Percentiles rank a stretch among this genome's conserved stretches.
Evolutionary conservation across 37 sponge, comb jelly and placozoan genomes (phyloP).

Genomic region (Geodia barretti): DNA sequence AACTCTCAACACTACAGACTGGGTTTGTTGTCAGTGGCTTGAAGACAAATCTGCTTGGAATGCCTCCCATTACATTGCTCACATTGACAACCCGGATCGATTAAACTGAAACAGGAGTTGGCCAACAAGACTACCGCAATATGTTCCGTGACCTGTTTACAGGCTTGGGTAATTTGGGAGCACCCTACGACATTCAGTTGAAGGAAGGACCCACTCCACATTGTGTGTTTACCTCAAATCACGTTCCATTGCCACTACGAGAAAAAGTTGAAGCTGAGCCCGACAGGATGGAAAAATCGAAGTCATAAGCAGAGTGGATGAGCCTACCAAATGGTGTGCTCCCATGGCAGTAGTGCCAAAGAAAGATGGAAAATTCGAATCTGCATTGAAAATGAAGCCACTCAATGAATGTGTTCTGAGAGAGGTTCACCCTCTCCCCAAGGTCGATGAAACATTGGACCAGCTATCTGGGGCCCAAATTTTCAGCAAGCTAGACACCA

Average conservation of each 20-base stretch:
- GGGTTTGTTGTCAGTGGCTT: conserved; percentile 44
- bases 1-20: neutral
- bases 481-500: conserved; percentile 54
- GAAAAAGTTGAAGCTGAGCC: conserved; percentile 30
- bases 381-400: too few species aligned
- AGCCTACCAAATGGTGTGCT: conserved; percentile 54
- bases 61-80: conserved; percentile 47
- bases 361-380: conserved; percentile 22
- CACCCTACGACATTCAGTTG: conserved; percentile 25
- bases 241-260: conserved; percentile 21
- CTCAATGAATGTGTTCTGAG: conserved; percentile 39
- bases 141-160: conserved; percentile 26
- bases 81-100: conserved; percentile 21
- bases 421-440: conserved; percentile 59
- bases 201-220: conserved; percentile 29
- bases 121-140: neutral
- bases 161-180: conserved; percentile 48
- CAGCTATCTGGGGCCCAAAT: conserved; percentile 38
- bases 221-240: conserved; percentile 26
- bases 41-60: conserved; percentile 45
- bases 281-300: conserved; percentile 34
- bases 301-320: conserved; percentile 30
- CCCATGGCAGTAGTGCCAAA: too few species aligned
- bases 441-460: conserved; percentile 43
- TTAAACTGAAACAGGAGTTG: neutral